Base-by-base conservation (phyloP, 2,113 vertebrate genomes). In the Equus przewalskii region DNA sequence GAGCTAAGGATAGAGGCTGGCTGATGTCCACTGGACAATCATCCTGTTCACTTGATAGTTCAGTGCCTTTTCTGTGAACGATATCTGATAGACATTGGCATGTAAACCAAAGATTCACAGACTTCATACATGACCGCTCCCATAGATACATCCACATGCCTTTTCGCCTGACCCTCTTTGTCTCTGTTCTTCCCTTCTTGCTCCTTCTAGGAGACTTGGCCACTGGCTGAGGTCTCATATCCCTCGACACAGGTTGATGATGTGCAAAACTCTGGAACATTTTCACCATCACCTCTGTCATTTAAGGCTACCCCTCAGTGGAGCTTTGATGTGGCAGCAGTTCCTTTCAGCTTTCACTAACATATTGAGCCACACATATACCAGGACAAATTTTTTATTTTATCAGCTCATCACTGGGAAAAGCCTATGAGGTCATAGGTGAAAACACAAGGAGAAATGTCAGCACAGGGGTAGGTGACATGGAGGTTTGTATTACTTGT, bases 371-470 rank as follows among this genome's bases (percentile, higher is more conserved):
- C 51, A 76, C 86, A 84, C 8, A 18, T 15, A 12, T 75, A 85
- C 15, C 8, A 91, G 28, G 65, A 82, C 22, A 78, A 28, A 91
- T 26, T 83, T 79, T 75, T 76, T 36, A 62, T 30, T 84, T 9
- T 15, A 8, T 72, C 58, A 65, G 22, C 11, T 92, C 0, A 21
- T 81, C 64, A 73, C 46, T 64, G n/a, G n/a, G 24, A 70, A 90
- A 51, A 87, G 4, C 28, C 69, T 56, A n/a, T 33, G 78, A 89
- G 5, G 26, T 85, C 64, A 96, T 9, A 91, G 44, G n/a, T 91
- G 30, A 95, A 95, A 95, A 2, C 30, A 85, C 56, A 89, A 26
- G 18, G n/a, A 62, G 30, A 96, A 96, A 91, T 78, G 56, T 81
- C 73, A 91, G 78, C 51, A 49, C 54, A 96, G 78, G 89, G 51